These are phyloP conservation scores for Microtus richardsoni DNA, from an alignment of 2,113 vertebrate genomes.

Conservation along the genomic window DNA sequence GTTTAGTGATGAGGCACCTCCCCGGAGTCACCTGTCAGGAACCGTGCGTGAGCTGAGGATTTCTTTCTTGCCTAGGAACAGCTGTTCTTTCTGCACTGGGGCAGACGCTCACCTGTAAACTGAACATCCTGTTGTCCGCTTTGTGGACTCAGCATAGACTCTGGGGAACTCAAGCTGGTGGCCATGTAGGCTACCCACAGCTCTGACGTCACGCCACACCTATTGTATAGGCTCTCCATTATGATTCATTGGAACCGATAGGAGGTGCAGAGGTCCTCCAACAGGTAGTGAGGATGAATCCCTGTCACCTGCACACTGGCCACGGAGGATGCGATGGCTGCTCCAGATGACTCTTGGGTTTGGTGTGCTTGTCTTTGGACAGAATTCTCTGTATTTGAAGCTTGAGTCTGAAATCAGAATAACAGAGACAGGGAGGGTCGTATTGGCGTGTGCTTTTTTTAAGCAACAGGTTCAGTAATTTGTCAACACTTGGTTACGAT, in stretches of 20 bases:
- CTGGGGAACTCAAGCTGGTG: conserved; percentile 55
- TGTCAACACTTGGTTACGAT: conserved; percentile 59
- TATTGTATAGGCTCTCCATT: conserved; percentile 83
- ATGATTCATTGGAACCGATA: conserved; percentile 64
- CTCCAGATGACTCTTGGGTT: conserved; percentile 78
- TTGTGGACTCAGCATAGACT: conserved; percentile 49
- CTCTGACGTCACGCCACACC: conserved; percentile 83
- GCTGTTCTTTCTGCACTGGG: conserved; percentile 48
- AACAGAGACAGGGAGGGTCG: conserved; percentile 11
- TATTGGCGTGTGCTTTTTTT: conserved; percentile 68
- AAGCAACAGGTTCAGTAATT: conserved; percentile 63
- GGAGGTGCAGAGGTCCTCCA: conserved; percentile 70
- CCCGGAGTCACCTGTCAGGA: conserved; percentile 25
- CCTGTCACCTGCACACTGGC: conserved; percentile 64
- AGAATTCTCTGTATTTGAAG: conserved; percentile 1
- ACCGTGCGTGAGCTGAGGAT: not conserved
- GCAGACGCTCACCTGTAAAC: conserved; percentile 48
- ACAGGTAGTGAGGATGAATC: conserved; percentile 69
- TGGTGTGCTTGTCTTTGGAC: conserved; percentile 49
- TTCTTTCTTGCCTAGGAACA: conserved; percentile 51
- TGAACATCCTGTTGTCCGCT: conserved; percentile 28
- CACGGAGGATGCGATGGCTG: conserved; percentile 81
- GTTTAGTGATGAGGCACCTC: conserved; percentile 49
- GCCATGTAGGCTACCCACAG: conserved; percentile 76
- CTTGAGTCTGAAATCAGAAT: conserved; percentile 62